phyloP scores from a whole-genome alignment of 2,797 vertebrate genomes.

The Peromyscus aztecus region DNA sequence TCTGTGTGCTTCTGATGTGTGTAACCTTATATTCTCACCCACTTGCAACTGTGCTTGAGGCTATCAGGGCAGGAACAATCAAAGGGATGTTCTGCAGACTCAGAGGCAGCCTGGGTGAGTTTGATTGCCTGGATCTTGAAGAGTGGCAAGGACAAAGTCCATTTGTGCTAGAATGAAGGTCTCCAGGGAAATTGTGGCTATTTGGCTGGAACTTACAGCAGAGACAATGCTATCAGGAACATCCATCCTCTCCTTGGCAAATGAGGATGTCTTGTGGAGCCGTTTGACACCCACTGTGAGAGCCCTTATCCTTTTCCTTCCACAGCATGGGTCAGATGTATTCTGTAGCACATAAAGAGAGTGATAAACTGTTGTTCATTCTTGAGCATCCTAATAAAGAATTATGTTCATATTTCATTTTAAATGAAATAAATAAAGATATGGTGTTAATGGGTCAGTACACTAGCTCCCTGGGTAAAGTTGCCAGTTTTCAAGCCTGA shows the following conservation, averaged over 20 bases:
- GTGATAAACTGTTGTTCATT: not conserved
- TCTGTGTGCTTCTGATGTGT: not conserved
- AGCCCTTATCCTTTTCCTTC: not conserved
- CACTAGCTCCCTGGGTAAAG: not conserved
- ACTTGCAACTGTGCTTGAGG: not conserved
- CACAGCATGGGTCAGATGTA: not conserved
- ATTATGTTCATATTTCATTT: conserved; percentile 11
- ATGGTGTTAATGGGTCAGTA: not conserved
- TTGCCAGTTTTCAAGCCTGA: not conserved
- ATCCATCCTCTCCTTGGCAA: not conserved
- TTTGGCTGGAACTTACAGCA: not conserved
- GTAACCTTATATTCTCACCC: not conserved
- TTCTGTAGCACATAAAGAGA: not conserved
- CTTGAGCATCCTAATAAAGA: conserved; percentile 63
- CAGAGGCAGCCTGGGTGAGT: not conserved
- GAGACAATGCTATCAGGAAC: not conserved
- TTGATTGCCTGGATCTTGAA: not conserved
- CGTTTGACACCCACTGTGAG: not conserved
- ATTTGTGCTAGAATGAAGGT: not conserved
- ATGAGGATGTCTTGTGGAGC: not conserved
- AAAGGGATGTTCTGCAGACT: not conserved
- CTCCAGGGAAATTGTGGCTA: not conserved
- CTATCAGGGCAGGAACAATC: not conserved
- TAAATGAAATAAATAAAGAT: not conserved
- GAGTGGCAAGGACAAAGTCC: not conserved